Evolutionary conservation across 2,113 vertebrate species (phyloP).

Genomic region (Chascanopsetta lugubris): DNA sequence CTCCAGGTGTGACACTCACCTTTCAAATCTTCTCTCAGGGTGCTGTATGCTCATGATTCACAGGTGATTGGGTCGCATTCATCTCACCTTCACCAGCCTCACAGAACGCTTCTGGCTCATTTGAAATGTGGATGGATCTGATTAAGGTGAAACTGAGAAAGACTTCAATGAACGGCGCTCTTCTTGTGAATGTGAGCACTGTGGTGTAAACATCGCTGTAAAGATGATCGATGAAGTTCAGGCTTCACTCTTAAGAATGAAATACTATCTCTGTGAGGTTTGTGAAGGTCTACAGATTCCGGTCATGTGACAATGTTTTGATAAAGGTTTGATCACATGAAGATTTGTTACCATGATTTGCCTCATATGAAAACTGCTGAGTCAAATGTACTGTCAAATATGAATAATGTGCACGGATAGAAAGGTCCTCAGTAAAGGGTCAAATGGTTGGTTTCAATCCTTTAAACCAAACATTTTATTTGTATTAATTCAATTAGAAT

Average conservation of each 20-base stretch:
- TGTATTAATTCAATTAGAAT: no score
- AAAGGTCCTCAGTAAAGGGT: background rate
- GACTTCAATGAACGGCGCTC: conserved; percentile 18
- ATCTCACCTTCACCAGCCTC: conserved; percentile 1
- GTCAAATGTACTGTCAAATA: background rate
- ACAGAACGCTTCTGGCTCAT: conserved; percentile 18
- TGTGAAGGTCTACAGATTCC: background rate
- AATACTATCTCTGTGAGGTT: background rate
- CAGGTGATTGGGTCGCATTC: background rate
- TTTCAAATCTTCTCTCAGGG: background rate
- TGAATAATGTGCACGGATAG: background rate
- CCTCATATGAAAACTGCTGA: background rate
- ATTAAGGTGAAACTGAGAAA: conserved; percentile 5
- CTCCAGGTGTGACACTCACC: conserved; percentile 10
- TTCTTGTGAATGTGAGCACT: conserved; percentile 26
- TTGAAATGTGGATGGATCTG: conserved; percentile 21
- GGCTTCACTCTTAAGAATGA: conserved; percentile 18
- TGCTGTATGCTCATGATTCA: conserved; percentile 10
- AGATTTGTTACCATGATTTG: background rate
- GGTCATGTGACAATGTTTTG: background rate
- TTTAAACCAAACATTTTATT: no score
- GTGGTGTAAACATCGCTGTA: conserved; percentile 23
- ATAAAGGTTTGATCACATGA: background rate
- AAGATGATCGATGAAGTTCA: background rate
- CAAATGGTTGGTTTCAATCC: background rate